A percentile compares a stretch with the other conserved stretches of the same genome.
Conservation (phyloP, 1,140 invertebrate species). For the Heliconius hermathena region DNA sequence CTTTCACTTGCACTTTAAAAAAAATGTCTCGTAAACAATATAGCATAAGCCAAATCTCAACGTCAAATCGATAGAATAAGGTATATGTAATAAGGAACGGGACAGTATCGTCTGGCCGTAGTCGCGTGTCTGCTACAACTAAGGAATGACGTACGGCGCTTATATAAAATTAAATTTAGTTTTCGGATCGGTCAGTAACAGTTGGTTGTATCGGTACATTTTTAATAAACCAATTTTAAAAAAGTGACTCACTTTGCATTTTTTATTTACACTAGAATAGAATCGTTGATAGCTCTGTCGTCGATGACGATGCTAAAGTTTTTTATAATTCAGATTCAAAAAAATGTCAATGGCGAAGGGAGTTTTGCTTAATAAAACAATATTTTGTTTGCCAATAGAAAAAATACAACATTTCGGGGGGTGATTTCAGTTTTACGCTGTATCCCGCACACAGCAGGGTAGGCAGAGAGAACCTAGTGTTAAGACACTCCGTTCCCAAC, state of each 20-base stretch:
- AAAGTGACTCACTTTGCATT: slow-evolving; percentile 30
- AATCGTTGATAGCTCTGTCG: slow-evolving; percentile 15
- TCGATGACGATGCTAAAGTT: slow-evolving; percentile 18
- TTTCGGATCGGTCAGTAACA: slow-evolving; percentile 48
- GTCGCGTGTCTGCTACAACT: slow-evolving; percentile 68
- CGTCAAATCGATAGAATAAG: slow-evolving; percentile 68
- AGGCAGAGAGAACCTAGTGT: too few species aligned
- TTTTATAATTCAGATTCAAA: background rate
- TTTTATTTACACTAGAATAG: slow-evolving; percentile 24
- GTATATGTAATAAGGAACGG: slow-evolving; percentile 49
- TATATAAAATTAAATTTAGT: slow-evolving; percentile 66
- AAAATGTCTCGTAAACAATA: slow-evolving; percentile 43
- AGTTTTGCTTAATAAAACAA: slow-evolving; percentile 42
- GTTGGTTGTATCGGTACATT: slow-evolving; percentile 28
- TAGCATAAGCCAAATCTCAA: slow-evolving; percentile 48
- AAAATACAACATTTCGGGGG: slow-evolving; percentile 38
- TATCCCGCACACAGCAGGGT: too few species aligned
- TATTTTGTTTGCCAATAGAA: slow-evolving; percentile 45
- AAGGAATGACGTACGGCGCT: slow-evolving; percentile 64
- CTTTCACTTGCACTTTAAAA: slow-evolving; percentile 21
- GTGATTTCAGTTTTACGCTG: slow-evolving; percentile 13
- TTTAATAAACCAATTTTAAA: slow-evolving; percentile 34
- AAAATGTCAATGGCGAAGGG: slow-evolving; percentile 34
- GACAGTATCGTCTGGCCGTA: slow-evolving; percentile 64
- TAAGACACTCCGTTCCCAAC: too few species aligned